Evolutionary conservation across 2,888 invertebrate species (phyloP), one percentile per base, ranked within the genome.

Genomic region (Eupithecia insigniata): DNA sequence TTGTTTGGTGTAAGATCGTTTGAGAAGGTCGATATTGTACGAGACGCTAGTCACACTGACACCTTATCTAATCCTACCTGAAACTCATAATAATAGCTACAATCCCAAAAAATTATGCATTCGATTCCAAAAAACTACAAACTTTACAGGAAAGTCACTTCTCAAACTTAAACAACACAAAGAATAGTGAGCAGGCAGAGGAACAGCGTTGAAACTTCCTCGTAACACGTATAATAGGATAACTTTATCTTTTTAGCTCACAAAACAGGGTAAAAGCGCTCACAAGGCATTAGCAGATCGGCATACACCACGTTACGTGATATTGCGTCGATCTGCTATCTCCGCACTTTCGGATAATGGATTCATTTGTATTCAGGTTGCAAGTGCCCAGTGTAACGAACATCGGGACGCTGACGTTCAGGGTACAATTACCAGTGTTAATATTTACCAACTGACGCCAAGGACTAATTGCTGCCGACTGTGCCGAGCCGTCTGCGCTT

Each of bases 321-420:
- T 89, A 87, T 87, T 86, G 86, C 73, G 78, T 86, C 87, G 89
- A 90, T 89, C 86, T 86, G 88, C 88, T 89, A 90, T 90, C 91
- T 86, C 86, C 84, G 87, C 89, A 89, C 86, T 89, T 91, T 89
- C 89, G 85, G 88, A 88, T 93, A 93, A 93, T 93, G 88, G 90
- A 89, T 92, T 92, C 92, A 93, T 93, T 93, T 93, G 93, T 93
- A 93, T 93, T 93, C 93, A 87, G 90, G 88, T 86, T 89, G 90
- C 90, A 87, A 90, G 89, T 89, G 88, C 87, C 84, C 87, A 87
- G 89, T 89, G 92, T 93, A 93, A 92, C 92, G 92, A 93, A 93
- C 92, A 91, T 91, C 88, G 88, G 87, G 87, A 88, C 86, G 90
- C 92, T 91, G 91, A 90, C 92, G 90, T 88, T 90, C 89, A 87